phyloP scores from a whole-genome alignment of 92 coral and sea anemone species.

The Epizoanthus illoricatus region DNA sequence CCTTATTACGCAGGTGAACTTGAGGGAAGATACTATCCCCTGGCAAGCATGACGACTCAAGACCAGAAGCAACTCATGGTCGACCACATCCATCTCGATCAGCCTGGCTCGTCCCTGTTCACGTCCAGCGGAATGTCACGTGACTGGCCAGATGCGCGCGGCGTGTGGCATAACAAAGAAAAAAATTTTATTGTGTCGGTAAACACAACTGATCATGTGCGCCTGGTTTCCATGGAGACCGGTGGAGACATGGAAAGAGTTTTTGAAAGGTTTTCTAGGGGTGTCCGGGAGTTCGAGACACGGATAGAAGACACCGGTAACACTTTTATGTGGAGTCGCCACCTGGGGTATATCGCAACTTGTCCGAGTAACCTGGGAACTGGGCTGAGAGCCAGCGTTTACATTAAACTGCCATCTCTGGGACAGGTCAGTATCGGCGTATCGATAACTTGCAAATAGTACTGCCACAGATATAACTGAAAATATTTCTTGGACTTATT shows the following conservation, averaged over 20 bases:
- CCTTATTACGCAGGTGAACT: slow-evolving; percentile 35
- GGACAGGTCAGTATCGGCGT: slow-evolving; percentile 42
- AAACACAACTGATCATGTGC: slow-evolving; percentile 58
- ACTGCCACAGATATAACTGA: background rate
- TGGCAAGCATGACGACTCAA: slow-evolving; percentile 44
- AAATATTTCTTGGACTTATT: too few relatives aligned
- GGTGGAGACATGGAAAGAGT: slow-evolving; percentile 61
- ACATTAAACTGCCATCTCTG: slow-evolving; percentile 47
- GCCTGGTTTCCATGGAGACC: slow-evolving; percentile 51
- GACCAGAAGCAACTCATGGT: slow-evolving; percentile 46
- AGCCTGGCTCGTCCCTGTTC: slow-evolving; percentile 34
- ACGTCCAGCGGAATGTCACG: slow-evolving; percentile 55
- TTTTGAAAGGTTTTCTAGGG: slow-evolving; percentile 50
- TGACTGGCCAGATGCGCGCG: slow-evolving; percentile 71
- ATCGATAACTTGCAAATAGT: background rate
- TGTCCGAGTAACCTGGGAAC: slow-evolving; percentile 68
- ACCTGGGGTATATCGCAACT: slow-evolving; percentile 56
- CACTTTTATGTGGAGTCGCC: slow-evolving; percentile 48
- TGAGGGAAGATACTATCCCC: slow-evolving; percentile 52
- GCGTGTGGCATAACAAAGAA: slow-evolving; percentile 63
- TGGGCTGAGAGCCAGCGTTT: slow-evolving; percentile 51
- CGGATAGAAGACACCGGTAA: slow-evolving; percentile 39
- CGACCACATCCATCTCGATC: slow-evolving; percentile 42
- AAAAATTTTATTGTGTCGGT: slow-evolving; percentile 49
- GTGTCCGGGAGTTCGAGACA: slow-evolving; percentile 53